Evolutionary conservation across 2,797 vertebrate genomes (phyloP), one percentile per base, ranked within the genome.

Genomic region (Liasis olivaceus): DNA sequence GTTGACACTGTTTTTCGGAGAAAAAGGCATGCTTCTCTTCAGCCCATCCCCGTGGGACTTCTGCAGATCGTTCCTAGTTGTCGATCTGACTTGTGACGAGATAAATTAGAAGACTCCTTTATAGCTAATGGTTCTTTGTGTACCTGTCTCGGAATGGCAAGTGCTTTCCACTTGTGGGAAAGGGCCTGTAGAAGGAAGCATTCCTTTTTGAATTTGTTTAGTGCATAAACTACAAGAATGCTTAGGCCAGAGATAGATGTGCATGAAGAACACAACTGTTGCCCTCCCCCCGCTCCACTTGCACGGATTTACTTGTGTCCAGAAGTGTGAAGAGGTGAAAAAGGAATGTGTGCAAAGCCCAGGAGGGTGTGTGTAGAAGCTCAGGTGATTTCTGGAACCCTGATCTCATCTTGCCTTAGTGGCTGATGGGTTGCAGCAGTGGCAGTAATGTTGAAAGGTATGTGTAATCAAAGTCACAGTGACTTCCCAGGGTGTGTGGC

Each of bases 401-500:
- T 88, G 89, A 91, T 91, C 89, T 91, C 92, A 87, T 93, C 86
- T 31, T 93, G 85, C 47, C 64, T 28, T 14, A 31, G 85, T 58
- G 3, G n/a, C 42, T n/a, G 85, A 12, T 56, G n/a, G 85, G 84
- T 93, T 93, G 92, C 69, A 88, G 89, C 88, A 88, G 69, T 91
- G 69, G 85, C 86, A 47, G 59, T 58, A 84, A 93, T 93, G 89
- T 90, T 88, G 92, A 90, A 93, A 93, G 92, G 62, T 47, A 42
- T 88, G 85, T 84, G 85, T 91, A 88, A 93, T 90, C 85, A 54
- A n/a, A 77, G 58, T 63, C 85, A 77, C 56, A 26, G 59, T 90
- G 92, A 90, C 92, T 93, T 64, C 89, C 31, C 89, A 51, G 89
- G 89, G 89, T 26, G 60, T 84, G 64, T 93, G 89, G 64, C 72